Evolutionary conservation across 1,140 invertebrate species (phyloP), one percentile per base, ranked within the genome.

Genomic region (Habropoda laboriosa): DNA sequence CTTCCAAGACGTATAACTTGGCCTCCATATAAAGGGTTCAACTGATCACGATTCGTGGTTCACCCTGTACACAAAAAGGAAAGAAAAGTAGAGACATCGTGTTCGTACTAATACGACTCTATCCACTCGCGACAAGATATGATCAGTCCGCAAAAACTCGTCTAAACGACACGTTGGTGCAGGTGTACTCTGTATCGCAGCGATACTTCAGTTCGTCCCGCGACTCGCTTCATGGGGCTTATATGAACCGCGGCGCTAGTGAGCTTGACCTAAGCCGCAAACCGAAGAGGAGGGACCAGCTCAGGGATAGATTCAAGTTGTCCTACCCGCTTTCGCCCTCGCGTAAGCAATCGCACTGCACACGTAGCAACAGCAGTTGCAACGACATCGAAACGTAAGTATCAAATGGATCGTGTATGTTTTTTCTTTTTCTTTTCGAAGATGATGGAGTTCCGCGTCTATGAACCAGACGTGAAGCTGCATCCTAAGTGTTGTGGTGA

Each of bases 231-330:
- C 95, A 96, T 79, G 96, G 95, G 63, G 95, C 95, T 85, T 95
- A 95, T 94, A 94, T 95, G 87, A 95, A 95, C 92, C 92, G 93
- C 61, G 94, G 93, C 53, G 95, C 95, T 74, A 96, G 96, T 87
- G 96, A 96, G 92, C 94, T 96, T 90, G 96, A 96, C 92, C 93
- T 96, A 80, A 95, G 94, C 90, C 94, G 94, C 83, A 96, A 95
- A 91, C 93, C 94, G 85, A 93, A 95, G 89, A 92, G 95, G 81
- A 94, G 95, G 93, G 94, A 96, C 91, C 91, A 92, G 58, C 86
- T 95, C 81, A 94, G 95, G 90, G 94, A 95, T 81, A 93, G 94
- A 82, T 93, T 95, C 87, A 97, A 96, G 93, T 87, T 95, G 83
- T 93, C 93, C 89, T 95, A 95, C 89, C 93, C 93, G 79, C 93